Evolutionary conservation across 2,113 vertebrate genomes (phyloP), one percentile per base, ranked within the genome.

Genomic region (Heliornis fulica): DNA sequence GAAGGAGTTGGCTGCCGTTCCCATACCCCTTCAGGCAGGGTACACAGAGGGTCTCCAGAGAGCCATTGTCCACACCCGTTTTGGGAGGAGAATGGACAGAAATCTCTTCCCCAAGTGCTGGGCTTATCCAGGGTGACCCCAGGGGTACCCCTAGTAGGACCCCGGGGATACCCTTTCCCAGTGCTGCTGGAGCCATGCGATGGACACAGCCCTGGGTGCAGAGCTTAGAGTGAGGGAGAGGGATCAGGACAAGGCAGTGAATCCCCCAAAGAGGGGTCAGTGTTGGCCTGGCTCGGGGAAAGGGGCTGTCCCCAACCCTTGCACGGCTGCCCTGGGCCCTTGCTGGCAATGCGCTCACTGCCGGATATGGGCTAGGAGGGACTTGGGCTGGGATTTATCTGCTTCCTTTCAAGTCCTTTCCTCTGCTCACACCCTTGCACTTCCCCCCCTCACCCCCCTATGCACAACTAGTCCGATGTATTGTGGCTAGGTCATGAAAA

Each of bases 331-430:
- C 28, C 68, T 2, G 17, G 74, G 40, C 46, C 38, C 38, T 19
- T n/a, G 45, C 69, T 94, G 74, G 17, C n/a, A 81, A 4, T 1
- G 19, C 10, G n/a, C 40, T 41, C 2, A 3, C 56, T 91, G 65
- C 21, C 10, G 11, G 83, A 82, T 76, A 59, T 2, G 2, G 40
- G 6, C 32, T 26, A 20, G 18, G 63, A 63, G 53, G 46, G 32
- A 20, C 68, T 34, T 0, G 0, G 76, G 56, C 68, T 66, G 56
- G 51, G 65, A 31, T 81, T 94, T 87, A 82, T 89, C 80, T 87
- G 60, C 48, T 95, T 94, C 91, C 89, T 94, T 89, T 84, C 69
- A 70, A 92, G 38, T 91, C 48, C 60, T 84, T 92, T 93, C 93
- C 93, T 89, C 80, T 87, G 91, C 65, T 92, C 72, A 89, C 81